These are phyloP conservation scores for Myotis daubentonii DNA, from an alignment of 2,797 vertebrate genomes.

Conservation along the genomic window DNA sequence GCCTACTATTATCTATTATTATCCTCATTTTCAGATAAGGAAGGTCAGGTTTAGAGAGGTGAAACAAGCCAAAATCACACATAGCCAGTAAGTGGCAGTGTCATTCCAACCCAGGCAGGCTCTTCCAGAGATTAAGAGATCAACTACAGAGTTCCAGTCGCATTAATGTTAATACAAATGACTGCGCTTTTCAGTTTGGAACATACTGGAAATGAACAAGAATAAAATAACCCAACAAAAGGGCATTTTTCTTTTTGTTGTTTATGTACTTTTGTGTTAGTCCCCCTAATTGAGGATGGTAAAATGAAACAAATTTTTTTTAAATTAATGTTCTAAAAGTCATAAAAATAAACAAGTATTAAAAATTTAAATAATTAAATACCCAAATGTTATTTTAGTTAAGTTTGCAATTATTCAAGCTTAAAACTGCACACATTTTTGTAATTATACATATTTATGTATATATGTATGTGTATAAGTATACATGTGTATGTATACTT, in stretches of 20 bases:
- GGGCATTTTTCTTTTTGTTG: neutral
- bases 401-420: neutral
- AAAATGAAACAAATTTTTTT: conserved; percentile 21
- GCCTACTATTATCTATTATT: neutral
- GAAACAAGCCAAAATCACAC: conserved; percentile 21
- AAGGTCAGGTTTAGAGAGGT: neutral
- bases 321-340: conserved; percentile 16
- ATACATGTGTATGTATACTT: neutral
- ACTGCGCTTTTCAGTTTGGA: neutral
- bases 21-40: neutral
- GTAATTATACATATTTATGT: neutral
- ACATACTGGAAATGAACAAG: neutral
- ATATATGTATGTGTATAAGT: too few species aligned
- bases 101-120: neutral
- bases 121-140: neutral
- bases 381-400: neutral
- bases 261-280: neutral
- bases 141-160: neutral
- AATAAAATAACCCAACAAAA: neutral
- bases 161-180: neutral
- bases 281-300: neutral
- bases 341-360: neutral
- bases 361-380: conserved; percentile 8
- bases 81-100: neutral
- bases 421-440: neutral